Conservation (phyloP, 2,113 vertebrate genomes). For the Otolemur garnettii region DNA sequence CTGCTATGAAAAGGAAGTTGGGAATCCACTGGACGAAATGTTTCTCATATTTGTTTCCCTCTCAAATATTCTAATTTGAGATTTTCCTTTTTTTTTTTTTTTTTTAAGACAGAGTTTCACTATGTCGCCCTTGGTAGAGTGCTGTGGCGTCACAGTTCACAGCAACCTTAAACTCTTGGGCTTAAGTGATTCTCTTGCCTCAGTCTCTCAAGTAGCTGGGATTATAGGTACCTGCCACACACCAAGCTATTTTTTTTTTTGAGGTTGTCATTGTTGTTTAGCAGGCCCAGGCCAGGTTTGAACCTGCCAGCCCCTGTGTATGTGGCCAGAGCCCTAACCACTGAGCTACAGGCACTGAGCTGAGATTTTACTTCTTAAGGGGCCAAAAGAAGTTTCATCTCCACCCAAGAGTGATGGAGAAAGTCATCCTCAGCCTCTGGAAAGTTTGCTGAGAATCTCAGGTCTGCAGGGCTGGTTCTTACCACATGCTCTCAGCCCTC, state of each 20-base stretch:
- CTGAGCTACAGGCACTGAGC: too few species aligned
- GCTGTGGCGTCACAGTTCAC: too few species aligned
- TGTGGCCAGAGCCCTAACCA: too few species aligned
- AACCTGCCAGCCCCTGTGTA: too few species aligned
- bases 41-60: not conserved
- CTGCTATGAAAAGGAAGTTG: not conserved
- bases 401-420: not conserved
- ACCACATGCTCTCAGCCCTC: fast-evolving
- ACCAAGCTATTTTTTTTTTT: too few species aligned
- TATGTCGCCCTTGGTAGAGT: too few species aligned
- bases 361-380: not conserved
- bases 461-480: not conserved
- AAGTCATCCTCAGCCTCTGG: not conserved
- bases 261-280: too few species aligned
- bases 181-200: too few species aligned
- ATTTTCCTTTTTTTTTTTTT: not conserved
- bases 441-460: not conserved
- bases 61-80: not conserved
- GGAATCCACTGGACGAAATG: not conserved
- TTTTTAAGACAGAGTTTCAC: not conserved
- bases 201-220: too few species aligned
- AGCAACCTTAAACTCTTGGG: too few species aligned
- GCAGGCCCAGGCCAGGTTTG: too few species aligned
- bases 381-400: not conserved
- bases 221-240: too few species aligned